Evolutionary conservation across 2,888 invertebrate genomes (phyloP).

Genomic region (Hesperia comma): DNA sequence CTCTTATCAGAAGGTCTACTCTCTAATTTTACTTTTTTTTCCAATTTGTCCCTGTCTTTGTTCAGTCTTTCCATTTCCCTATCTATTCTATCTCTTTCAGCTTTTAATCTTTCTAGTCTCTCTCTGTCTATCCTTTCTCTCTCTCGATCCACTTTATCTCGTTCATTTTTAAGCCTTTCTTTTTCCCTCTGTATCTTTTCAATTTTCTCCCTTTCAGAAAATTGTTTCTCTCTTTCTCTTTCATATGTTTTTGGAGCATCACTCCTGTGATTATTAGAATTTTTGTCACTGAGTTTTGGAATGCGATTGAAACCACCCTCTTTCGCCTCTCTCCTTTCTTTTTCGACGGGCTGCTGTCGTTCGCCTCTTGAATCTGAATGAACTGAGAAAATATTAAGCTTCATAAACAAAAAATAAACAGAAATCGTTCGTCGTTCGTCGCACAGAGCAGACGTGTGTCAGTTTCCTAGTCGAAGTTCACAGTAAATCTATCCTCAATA

Average conservation of each 20-base stretch:
- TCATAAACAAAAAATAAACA: too few relatives aligned
- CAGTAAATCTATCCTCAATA: too few relatives aligned
- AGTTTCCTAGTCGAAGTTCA: too few relatives aligned
- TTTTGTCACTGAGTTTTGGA: conserved; percentile 79
- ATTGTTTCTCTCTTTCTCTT: conserved; percentile 41
- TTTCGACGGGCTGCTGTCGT: conserved; percentile 62
- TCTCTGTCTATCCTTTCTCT: conserved; percentile 63
- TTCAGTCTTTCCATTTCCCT: conserved; percentile 72
- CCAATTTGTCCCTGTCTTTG: conserved; percentile 68
- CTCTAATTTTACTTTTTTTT: conserved; percentile 71
- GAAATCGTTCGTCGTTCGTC: too few relatives aligned
- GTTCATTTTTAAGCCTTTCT: conserved; percentile 55
- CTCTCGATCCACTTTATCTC: conserved; percentile 56
- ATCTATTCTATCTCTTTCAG: conserved; percentile 74
- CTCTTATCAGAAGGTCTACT: conserved; percentile 54
- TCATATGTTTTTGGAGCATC: conserved; percentile 53
- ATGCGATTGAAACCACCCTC: conserved; percentile 73
- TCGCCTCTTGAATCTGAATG: conserved; percentile 44
- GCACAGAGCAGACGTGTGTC: too few relatives aligned
- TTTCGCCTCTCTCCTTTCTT: conserved; percentile 64
- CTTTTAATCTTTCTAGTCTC: conserved; percentile 68
- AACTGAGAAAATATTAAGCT: conserved; percentile 50
- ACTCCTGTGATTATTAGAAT: conserved; percentile 51
- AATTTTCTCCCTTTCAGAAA: conserved; percentile 49
- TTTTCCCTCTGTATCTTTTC: conserved; percentile 51